Percentiles rank a stretch among this genome's conserved stretches.
phyloP scores from a whole-genome alignment of 1,140 invertebrate species.

The Choristoneura fumiferana region DNA sequence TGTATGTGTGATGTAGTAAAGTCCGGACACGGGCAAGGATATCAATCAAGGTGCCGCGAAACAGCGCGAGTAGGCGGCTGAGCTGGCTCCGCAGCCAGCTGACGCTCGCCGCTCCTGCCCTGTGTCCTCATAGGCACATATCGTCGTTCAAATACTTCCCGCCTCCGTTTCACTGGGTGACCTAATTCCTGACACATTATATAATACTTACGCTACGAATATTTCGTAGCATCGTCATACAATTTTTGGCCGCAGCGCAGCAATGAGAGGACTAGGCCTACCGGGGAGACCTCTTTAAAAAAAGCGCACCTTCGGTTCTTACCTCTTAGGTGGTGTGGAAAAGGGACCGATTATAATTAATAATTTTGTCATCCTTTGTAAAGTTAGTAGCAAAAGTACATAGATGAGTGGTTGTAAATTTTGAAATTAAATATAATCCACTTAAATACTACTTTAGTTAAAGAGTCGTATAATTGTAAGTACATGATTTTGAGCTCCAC shows the following conservation, averaged over 20 bases:
- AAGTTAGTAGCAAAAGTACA: too few species aligned
- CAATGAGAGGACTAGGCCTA: conserved; percentile 69
- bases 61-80: conserved; percentile 1
- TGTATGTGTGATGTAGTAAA: conserved; percentile 6
- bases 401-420: too few species aligned
- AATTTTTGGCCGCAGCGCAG: conserved; percentile 28
- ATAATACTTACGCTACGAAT: conserved; percentile 56
- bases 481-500: too few species aligned
- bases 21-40: conserved; percentile 11
- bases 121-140: not conserved
- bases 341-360: conserved; percentile 42
- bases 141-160: conserved; percentile 50
- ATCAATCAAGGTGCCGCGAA: conserved; percentile 1
- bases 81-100: not conserved
- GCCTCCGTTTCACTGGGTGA: conserved; percentile 66
- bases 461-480: too few species aligned
- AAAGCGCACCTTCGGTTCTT: conserved; percentile 73
- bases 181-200: conserved; percentile 72
- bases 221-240: conserved; percentile 31
- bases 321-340: conserved; percentile 74
- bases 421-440: too few species aligned
- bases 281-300: conserved; percentile 74
- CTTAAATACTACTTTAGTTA: too few species aligned
- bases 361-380: too few species aligned
- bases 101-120: too few species aligned